Evolutionary conservation across 1,140 invertebrate genomes (phyloP), one percentile per base, ranked within the genome.

Genomic region (Geopemphigus sp.): DNA sequence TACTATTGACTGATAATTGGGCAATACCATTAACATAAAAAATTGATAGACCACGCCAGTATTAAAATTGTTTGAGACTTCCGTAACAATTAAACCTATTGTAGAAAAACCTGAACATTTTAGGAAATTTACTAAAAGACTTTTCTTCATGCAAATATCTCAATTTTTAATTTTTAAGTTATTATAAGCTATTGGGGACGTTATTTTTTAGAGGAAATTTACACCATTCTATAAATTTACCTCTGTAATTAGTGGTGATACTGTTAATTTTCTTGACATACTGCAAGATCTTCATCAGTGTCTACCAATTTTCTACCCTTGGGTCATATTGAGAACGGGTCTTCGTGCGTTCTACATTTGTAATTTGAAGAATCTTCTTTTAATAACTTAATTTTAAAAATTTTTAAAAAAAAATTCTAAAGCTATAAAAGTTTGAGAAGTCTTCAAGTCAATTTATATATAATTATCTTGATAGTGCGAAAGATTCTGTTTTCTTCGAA

Each of bases 241-340:
- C 74, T 78, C 74, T 78, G 74, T 78, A 78, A 61, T 78, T 63
- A 78, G 56, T 78, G 39, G 74, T 10, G 56, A 78, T 54, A 47
- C 57, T 78, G 74, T 61, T 78, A 78, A 61, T 78, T 78, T 78
- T 78, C 74, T 78, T 78, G 74, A 63, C 74, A 78, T 26, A 78
- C 74, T 78, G 63, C 74, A 78, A 78, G 74, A 78, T 78, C 74
- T 78, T 78, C 74, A 78, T 78, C 74, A 78, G 39, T 74, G 74
- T 78, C 74, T 78, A 78, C 57, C 57, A 63, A 78, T 78, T 72
- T 61, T 78, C 74, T 78, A 78, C 74, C 57, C 22, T 59, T 50
- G 45, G 74, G 74, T 78, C 74, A 78, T 63, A 78, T 76, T 76
- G 53, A 45, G 19, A 57, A 50, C 39, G 57, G 74, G 74, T 78